A percentile compares a stretch with the other conserved stretches of the same genome.
Evolutionary conservation across 92 coral and sea anemone species (phyloP).

Genomic region (Umimayanthus chanpuru): DNA sequence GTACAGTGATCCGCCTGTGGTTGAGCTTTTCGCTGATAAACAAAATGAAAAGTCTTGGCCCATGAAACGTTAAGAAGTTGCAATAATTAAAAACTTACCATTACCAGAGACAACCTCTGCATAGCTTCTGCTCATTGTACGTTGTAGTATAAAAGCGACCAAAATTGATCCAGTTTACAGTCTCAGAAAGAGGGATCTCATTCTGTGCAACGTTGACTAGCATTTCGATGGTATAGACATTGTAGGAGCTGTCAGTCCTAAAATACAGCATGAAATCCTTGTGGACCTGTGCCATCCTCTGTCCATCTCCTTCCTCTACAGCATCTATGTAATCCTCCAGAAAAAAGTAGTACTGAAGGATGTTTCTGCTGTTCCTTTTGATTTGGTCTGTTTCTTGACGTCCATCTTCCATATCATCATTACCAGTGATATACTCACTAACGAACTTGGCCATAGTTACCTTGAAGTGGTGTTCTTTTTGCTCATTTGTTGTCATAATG

Average conservation of each 20-base stretch:
- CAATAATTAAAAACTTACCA: too few relatives aligned
- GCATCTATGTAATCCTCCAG: conserved; percentile 40
- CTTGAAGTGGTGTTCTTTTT: conserved; percentile 27
- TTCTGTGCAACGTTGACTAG: conserved; percentile 31
- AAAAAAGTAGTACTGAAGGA: background rate
- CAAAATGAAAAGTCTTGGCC: too few relatives aligned
- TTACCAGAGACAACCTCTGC: background rate
- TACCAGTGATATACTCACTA: conserved; percentile 36
- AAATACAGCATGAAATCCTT: conserved; percentile 43
- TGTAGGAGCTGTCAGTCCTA: conserved; percentile 29
- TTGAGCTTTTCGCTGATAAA: too few relatives aligned
- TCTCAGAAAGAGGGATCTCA: conserved; percentile 32
- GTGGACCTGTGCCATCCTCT: conserved; percentile 53
- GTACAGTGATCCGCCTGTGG: too few relatives aligned
- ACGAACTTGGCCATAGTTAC: conserved; percentile 39
- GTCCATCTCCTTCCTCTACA: conserved; percentile 50
- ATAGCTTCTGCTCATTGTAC: too few relatives aligned
- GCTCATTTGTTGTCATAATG: conserved; percentile 25
- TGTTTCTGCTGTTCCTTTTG: conserved; percentile 13
- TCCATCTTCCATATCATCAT: conserved; percentile 10
- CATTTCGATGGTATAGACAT: conserved; percentile 42
- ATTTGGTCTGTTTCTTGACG: conserved; percentile 5
- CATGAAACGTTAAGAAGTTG: too few relatives aligned
- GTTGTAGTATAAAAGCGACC: background rate
- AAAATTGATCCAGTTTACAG: conserved; percentile 44